Evolutionary conservation across 2,113 vertebrate species (phyloP).

Genomic region (Ifrita kowaldi): DNA sequence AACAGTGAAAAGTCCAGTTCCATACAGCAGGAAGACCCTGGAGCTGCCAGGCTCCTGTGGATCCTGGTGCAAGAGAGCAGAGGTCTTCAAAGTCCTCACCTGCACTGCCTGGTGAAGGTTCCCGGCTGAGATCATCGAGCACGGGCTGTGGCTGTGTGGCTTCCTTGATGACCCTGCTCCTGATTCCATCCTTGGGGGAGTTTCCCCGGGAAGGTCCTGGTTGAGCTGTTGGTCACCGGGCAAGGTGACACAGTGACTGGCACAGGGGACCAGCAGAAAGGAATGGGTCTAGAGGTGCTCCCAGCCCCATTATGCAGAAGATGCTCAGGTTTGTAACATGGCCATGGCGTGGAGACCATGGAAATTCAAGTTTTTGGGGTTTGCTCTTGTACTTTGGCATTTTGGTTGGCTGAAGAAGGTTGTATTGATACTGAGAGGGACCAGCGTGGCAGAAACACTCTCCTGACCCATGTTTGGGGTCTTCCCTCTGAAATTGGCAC

Average conservation of each 20-base stretch:
- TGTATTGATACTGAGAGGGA: not conserved
- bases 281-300: not conserved
- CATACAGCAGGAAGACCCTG: accelerated
- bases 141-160: accelerated
- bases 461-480: not conserved
- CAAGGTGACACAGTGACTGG: not conserved
- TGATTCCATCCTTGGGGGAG: not conserved
- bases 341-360: accelerated
- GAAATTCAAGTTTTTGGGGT: not conserved
- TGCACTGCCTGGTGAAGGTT: not conserved
- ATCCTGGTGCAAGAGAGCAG: not conserved
- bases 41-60: not conserved
- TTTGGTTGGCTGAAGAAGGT: not conserved
- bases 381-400: not conserved
- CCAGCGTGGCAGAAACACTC: not conserved
- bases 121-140: not conserved
- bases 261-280: not conserved
- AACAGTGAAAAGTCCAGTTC: not conserved
- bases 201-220: not conserved
- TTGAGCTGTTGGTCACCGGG: accelerated
- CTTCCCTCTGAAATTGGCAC: not conserved
- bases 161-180: not conserved
- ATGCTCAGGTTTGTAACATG: not conserved
- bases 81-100: not conserved
- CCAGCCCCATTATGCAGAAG: not conserved